Base-by-base conservation (phyloP, 2,888 invertebrate species). In the Diaphora mendica region DNA sequence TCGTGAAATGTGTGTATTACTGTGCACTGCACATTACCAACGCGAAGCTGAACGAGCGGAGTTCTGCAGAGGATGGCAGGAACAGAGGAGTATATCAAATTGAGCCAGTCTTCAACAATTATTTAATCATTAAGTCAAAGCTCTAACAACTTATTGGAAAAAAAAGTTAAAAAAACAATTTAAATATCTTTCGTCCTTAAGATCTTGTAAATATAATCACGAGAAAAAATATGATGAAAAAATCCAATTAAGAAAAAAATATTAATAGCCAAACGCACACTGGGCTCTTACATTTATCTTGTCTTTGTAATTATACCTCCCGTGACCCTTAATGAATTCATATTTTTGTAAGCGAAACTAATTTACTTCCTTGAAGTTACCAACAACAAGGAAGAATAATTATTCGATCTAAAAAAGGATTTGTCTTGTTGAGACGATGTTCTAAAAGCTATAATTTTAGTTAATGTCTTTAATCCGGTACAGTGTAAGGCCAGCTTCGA, bases 1-100 rank as follows among this genome's bases (percentile, higher is more conserved):
- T 65, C 64, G 51, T 65, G 71, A 26, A 51, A 71, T 44, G 26
- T 39, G 65, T 35, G 3, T 51, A 9, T n/a, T 55, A 55, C 51
- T 55, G 51, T 62, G 30, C 42, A 42, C 39, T 23, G 30, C 15
- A 26, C 26, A 26, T 26, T 26, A 20, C 59, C 1, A 59, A 13
- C 26, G 15, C 13, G 59, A 59, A n/a, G 62, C 30, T 30, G 2
- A 62, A 30, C 30, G 17, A 0, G 4, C 30, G 15, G 5, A 59
- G 59, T 59, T n/a, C 13, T 23, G 9, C n/a, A 4, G 39, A 11
- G 11, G 39, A 39, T 0, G 11, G 39, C 7, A 39, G 11, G 11
- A 11, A 39, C 39, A 39, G 39, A 39, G 39, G 39, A 39, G 11
- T 11, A 44, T 7, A 7, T 51, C 20, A 51, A 23, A 8, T 51